A percentile compares a stretch with the other conserved stretches of the same genome.
phyloP scores from a whole-genome alignment of 2,888 invertebrate genomes.

The Hyposoter dolosus region DNA sequence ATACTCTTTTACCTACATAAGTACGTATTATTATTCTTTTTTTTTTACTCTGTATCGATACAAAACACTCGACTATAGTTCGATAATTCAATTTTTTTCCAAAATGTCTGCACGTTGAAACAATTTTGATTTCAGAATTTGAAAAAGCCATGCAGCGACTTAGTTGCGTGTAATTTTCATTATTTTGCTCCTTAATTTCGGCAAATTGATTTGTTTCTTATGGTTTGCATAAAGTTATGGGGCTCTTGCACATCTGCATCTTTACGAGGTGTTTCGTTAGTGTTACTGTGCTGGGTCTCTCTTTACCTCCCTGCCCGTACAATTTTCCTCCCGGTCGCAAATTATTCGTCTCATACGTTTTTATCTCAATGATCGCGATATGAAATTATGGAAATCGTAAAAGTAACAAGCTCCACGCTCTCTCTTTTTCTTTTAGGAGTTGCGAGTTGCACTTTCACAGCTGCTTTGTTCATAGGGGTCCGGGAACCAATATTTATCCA shows the following conservation, averaged over 20 bases:
- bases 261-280: slow-evolving; percentile 83
- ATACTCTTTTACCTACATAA: slow-evolving; percentile 32
- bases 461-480: slow-evolving; percentile 41
- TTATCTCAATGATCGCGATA: background rate
- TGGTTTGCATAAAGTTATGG: background rate
- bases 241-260: slow-evolving; percentile 55
- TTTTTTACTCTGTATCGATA: background rate
- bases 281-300: slow-evolving; percentile 79
- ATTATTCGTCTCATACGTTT: background rate
- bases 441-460: slow-evolving; percentile 22
- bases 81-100: background rate
- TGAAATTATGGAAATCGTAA: slow-evolving; percentile 19
- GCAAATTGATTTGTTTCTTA: background rate
- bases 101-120: background rate
- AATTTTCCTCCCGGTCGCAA: slow-evolving; percentile 2
- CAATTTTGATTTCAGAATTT: background rate
- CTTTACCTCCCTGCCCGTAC: background rate
- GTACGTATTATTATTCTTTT: slow-evolving; percentile 18
- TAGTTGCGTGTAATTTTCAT: background rate
- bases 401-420: slow-evolving; percentile 20
- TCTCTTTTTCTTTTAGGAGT: background rate
- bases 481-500: background rate
- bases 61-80: background rate
- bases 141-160: background rate
- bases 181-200: background rate